Base-by-base conservation (phyloP, 2,113 vertebrate genomes). In the Anarrhichthys ocellatus region DNA sequence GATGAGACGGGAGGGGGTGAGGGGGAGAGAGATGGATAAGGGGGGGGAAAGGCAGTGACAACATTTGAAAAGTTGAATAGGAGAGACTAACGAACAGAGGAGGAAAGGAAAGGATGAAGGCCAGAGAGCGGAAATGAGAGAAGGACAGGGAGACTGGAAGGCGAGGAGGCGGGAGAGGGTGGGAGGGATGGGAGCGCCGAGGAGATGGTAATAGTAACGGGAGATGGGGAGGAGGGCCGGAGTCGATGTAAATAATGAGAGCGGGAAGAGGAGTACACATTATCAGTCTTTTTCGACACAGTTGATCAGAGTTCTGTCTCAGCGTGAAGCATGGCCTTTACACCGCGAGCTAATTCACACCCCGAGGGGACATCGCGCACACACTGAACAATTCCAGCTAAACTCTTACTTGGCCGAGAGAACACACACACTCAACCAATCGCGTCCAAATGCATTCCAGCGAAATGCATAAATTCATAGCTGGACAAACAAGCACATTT, bases 231-330 rank as follows among this genome's bases (percentile, higher is more conserved):
- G 29, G 77, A 78, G 70, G 0, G 65, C 29, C n/a, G 70, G 46
- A 75, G 73, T 74, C 34, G 1, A 14, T 77, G 89, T 88, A 78
- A 86, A 74, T 82, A 86, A 91, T 85, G 84, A 86, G 85, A 48
- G 32, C 34, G 62, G 6, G 20, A 48, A 74, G 70, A 44, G 54
- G 18, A 71, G 67, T 22, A 15, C 64, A 76, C 76, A 66, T 87
- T 62, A 89, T 91, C 86, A 11, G 24, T 91, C 83, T 89, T 92
- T 92, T 86, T 87, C 1, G 65, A 88, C 87, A 88, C 82, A 91
- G 78, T 78, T 90, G 91, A 91, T 90, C 88, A 89, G 88, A 90
- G 89, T 75, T 88, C 67, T 86, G 92, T 84, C 83, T 88, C 59
- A 2, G 81, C 13, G 29, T 88, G 89, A 92, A 80, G 80, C 82